A percentile compares a stretch with the other conserved stretches of the same genome.
phyloP scores from a whole-genome alignment of 2,888 invertebrate genomes.

The Rhorus exstirpatorius region DNA sequence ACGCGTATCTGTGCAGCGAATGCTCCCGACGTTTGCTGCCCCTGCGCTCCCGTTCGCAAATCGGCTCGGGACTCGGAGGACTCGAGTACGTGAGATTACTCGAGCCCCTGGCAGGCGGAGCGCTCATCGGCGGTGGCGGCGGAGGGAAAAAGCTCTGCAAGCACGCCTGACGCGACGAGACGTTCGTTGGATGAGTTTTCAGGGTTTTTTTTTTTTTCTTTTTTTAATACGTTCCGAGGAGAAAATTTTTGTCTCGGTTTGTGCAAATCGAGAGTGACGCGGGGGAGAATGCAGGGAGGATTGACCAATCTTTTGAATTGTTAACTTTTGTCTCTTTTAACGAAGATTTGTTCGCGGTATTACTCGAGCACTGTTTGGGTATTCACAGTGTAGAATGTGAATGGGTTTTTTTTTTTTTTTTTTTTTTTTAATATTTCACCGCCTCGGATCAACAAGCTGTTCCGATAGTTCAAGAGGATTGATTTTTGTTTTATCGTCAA shows the following conservation, averaged over 20 bases:
- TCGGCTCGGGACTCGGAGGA: conserved; percentile 84
- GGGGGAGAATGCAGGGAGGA: not conserved
- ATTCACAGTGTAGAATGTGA: too few species aligned
- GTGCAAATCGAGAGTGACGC: too few species aligned
- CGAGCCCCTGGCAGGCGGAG: conserved; percentile 83
- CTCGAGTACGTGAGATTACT: conserved; percentile 85
- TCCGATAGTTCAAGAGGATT: too few species aligned
- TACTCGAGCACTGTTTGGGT: too few species aligned
- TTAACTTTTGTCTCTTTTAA: too few species aligned
- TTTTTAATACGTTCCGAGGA: conserved; percentile 12
- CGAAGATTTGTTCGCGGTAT: too few species aligned
- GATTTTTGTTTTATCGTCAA: too few species aligned
- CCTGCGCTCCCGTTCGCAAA: conserved; percentile 83
- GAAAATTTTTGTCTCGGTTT: not conserved
- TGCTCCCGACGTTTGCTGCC: conserved; percentile 85
- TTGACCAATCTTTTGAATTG: too few species aligned
- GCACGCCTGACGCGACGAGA: conserved; percentile 80
- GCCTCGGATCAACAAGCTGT: too few species aligned
- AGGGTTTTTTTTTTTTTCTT: conserved; percentile 20
- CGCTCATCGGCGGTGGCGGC: conserved; percentile 84
- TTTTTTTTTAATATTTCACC: too few species aligned
- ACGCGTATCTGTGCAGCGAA: conserved; percentile 85
- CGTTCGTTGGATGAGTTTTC: conserved; percentile 14
- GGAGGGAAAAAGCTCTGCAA: conserved; percentile 86
- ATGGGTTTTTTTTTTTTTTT: too few species aligned